Conservation (phyloP, 2,113 vertebrate genomes). For the Rhabdomys dilectus region DNA sequence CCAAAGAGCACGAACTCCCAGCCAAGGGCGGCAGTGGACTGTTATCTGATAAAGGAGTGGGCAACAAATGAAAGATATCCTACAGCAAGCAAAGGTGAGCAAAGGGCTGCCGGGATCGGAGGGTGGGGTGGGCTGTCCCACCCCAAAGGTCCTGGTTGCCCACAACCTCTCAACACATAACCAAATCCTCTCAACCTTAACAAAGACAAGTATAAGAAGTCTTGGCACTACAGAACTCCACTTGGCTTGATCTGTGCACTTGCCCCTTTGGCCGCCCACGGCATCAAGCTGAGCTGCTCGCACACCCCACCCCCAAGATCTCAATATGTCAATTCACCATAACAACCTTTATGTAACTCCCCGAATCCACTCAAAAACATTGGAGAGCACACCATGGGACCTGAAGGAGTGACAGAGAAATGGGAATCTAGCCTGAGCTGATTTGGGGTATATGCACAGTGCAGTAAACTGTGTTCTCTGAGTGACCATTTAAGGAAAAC, state of each 20-base stretch:
- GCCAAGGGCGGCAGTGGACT: neutral
- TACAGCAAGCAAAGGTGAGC: accelerated
- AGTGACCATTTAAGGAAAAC: too few species aligned
- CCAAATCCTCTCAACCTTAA: neutral
- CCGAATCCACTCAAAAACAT: neutral
- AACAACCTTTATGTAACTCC: too few species aligned
- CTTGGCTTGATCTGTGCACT: neutral
- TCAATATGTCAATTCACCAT: too few species aligned
- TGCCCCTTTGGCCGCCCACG: neutral
- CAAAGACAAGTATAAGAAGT: neutral
- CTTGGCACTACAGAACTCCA: neutral
- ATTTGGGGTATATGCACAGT: neutral
- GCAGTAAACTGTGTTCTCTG: neutral
- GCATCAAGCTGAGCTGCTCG: neutral
- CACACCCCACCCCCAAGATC: neutral
- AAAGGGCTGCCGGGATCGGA: neutral
- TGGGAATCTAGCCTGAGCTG: neutral
- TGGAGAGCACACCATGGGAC: neutral
- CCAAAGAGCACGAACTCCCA: accelerated
- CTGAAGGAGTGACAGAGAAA: neutral
- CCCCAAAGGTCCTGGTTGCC: neutral
- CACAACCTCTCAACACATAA: neutral
- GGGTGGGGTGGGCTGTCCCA: neutral
- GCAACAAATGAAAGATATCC: neutral
- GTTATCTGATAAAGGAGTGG: neutral